Percentiles rank a stretch among this genome's conserved stretches.
Evolutionary conservation across 92 coral and sea anemone genomes (phyloP).

Genomic region (Diadumene lineata): DNA sequence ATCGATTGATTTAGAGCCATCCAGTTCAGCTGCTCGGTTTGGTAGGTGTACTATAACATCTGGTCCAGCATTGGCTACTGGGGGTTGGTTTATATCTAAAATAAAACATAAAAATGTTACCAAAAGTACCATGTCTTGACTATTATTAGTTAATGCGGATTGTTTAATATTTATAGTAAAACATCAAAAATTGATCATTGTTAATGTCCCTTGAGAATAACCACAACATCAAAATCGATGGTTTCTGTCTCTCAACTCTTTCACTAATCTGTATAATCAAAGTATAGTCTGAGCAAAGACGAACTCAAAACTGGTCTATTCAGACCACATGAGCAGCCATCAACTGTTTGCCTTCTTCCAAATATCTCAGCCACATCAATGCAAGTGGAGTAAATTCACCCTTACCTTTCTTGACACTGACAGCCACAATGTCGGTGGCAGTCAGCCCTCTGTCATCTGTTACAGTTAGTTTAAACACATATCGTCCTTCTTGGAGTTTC

Average conservation of each 20-base stretch:
- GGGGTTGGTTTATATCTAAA: slow-evolving; percentile 84
- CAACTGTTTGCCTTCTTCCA: too few relatives aligned
- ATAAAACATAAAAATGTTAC: neutral
- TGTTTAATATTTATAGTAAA: too few relatives aligned
- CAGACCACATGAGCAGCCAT: too few relatives aligned
- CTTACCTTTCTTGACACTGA: slow-evolving; percentile 92
- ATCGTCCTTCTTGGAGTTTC: slow-evolving; percentile 88
- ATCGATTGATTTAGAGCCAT: slow-evolving; percentile 82
- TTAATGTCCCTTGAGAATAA: too few relatives aligned
- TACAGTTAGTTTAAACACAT: slow-evolving; percentile 90
- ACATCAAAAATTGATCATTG: too few relatives aligned
- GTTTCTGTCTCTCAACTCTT: too few relatives aligned
- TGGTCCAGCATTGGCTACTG: slow-evolving; percentile 87
- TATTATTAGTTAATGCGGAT: too few relatives aligned
- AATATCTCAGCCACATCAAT: neutral
- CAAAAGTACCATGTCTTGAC: too few relatives aligned
- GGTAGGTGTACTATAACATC: slow-evolving; percentile 94
- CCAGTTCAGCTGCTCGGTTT: slow-evolving; percentile 91
- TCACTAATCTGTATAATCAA: too few relatives aligned
- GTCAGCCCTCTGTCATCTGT: slow-evolving; percentile 90
- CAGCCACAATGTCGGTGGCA: slow-evolving; percentile 82
- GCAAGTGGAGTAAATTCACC: neutral
- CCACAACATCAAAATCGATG: too few relatives aligned
- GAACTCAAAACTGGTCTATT: too few relatives aligned
- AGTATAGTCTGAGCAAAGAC: too few relatives aligned